Base-by-base conservation (phyloP, 2,113 vertebrate species). In the Arothron firmamentum region DNA sequence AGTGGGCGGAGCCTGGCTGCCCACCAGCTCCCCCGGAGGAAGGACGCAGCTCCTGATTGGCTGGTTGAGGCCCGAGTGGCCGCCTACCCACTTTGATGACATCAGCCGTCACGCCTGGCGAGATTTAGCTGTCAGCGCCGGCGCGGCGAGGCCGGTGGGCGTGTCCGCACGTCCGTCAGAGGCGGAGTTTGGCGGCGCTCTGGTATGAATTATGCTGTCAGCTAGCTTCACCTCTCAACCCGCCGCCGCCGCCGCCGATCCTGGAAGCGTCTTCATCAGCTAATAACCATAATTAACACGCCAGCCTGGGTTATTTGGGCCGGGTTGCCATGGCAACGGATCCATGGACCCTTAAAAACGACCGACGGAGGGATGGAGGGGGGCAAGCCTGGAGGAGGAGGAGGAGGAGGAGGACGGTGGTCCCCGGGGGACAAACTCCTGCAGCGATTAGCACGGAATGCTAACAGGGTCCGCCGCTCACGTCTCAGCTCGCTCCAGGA, bases 251-350 rank as follows among this genome's bases (percentile, higher is more conserved):
- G 57, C 64, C 67, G 1, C 78, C 3, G 21, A 79, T 80, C 78
- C 78, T 75, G 70, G 73, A 85, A 75, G 83, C 62, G 62, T 71
- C 77, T 75, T 83, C 67, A 70, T 79, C 82, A 70, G 56, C 76
- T 89, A 89, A 90, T 90, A 85, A 88, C 87, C 80, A 66, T 88
- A 87, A 88, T 90, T 88, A 88, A 80, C 84, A 85, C 87, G 87
- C 86, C 85, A 89, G 78, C 70, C 81, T 79, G 82, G 76, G 84
- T 83, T 87, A 88, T 89, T 88, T 88, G 86, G 79, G 80, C 82
- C 75, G 59, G 73, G 83, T 90, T 62, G 72, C 85, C 87, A 89
- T 88, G 87, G 87, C 82, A 90, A 90, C 87, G 71, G 75, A 80
- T 78, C 85, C 81, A 79, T 74, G 85, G 81, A 80, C 70, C 79